A percentile compares a stretch with the other conserved stretches of the same genome.
Conservation (phyloP, 1,140 invertebrate species). For the Megathymus violae region DNA sequence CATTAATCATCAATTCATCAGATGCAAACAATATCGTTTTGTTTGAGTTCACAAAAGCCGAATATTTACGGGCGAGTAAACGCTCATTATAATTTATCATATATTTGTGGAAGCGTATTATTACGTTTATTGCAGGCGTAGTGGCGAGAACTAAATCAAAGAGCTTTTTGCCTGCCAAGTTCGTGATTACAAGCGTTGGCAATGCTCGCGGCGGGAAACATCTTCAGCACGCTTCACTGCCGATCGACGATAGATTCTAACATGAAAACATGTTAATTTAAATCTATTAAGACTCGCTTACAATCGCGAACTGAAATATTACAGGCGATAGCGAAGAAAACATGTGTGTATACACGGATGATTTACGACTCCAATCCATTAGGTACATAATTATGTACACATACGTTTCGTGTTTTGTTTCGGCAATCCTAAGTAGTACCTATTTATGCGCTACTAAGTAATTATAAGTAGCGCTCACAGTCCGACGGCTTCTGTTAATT, state of each 20-base stretch:
- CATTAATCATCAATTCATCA: conserved; percentile 35
- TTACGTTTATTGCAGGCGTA: conserved; percentile 60
- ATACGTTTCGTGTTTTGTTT: not conserved
- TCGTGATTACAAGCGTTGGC: conserved; percentile 71
- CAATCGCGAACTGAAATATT: conserved; percentile 42
- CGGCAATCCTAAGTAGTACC: not conserved
- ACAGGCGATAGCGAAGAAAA: conserved; percentile 36
- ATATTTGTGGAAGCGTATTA: conserved; percentile 45
- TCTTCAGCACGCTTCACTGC: conserved; percentile 52
- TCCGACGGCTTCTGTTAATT: not conserved
- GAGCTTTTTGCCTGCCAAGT: conserved; percentile 65
- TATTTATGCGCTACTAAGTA: too few relatives aligned
- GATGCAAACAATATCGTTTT: conserved; percentile 47
- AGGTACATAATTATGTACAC: not conserved
- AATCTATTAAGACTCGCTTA: conserved; percentile 55
- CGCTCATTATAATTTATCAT: conserved; percentile 48
- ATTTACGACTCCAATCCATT: conserved; percentile 37
- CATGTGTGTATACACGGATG: conserved; percentile 23
- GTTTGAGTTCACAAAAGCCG: conserved; percentile 34
- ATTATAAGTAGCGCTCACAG: not conserved
- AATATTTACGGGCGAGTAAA: conserved; percentile 40
- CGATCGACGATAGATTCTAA: conserved; percentile 44
- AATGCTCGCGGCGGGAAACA: conserved; percentile 57
- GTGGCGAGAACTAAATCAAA: conserved; percentile 80
- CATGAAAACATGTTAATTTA: conserved; percentile 66